A percentile compares a stretch with the other conserved stretches of the same genome.
Conservation (phyloP, 1,140 invertebrate genomes). For the Drosophila malerkotliana region DNA sequence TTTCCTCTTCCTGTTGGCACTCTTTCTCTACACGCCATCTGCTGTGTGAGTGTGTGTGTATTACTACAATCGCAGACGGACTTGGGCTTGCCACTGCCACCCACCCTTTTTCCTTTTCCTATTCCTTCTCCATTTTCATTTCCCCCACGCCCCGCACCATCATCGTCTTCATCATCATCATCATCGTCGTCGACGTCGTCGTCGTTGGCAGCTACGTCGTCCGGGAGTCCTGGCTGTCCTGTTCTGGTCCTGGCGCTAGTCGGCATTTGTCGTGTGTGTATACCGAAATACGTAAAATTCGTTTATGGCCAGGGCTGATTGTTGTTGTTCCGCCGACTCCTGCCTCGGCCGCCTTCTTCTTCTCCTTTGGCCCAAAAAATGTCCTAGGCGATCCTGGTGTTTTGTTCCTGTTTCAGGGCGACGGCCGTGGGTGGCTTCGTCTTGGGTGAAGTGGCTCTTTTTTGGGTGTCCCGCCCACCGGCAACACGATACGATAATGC, state of each 20-base stretch:
- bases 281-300: constrained; percentile 80
- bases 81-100: constrained; percentile 54
- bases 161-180: constrained; percentile 40
- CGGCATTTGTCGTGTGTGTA: constrained; percentile 77
- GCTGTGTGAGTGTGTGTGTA: constrained; percentile 40
- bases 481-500: constrained; percentile 31
- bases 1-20: constrained; percentile 46
- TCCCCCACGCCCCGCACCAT: constrained; percentile 15
- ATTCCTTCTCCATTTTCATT: constrained; percentile 21
- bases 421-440: constrained; percentile 56
- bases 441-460: constrained; percentile 28
- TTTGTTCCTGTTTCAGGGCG: constrained; percentile 76
- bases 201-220: constrained; percentile 16
- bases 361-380: constrained; percentile 8
- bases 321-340: constrained; percentile 61
- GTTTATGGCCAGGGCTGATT: constrained; percentile 72
- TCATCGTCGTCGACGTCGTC: background rate
- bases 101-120: constrained; percentile 57
- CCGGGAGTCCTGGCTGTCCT: constrained; percentile 33
- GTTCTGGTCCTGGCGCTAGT: constrained; percentile 46
- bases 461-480: constrained; percentile 41
- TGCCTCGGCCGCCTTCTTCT: constrained; percentile 14
- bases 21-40: constrained; percentile 78
- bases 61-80: constrained; percentile 70
- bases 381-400: constrained; percentile 18